Evolutionary conservation across 2,797 vertebrate genomes (phyloP).

Genomic region (Pseudochaenichthys georgianus): DNA sequence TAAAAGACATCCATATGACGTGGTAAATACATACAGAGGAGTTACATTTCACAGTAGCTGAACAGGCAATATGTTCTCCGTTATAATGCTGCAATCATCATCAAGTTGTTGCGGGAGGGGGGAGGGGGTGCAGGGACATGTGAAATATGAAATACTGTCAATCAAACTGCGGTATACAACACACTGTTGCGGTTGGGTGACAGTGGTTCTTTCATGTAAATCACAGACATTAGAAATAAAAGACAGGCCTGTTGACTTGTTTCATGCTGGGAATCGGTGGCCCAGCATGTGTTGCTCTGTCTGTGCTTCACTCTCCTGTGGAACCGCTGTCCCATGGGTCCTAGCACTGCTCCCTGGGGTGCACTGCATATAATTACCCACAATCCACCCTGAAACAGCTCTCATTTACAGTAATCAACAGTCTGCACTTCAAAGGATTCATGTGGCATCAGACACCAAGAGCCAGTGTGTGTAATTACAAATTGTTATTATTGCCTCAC

Average conservation of each 20-base stretch:
- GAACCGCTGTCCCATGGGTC: constrained; percentile 82
- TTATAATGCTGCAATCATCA: constrained; percentile 79
- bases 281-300: constrained; percentile 86
- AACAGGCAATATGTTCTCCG: constrained; percentile 70
- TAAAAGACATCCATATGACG: constrained; percentile 27
- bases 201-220: constrained; percentile 84
- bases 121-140: constrained; percentile 64
- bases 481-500: constrained; percentile 81
- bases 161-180: constrained; percentile 78
- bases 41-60: constrained; percentile 58
- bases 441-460: constrained; percentile 79
- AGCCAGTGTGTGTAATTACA: constrained; percentile 79
- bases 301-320: constrained; percentile 83
- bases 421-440: constrained; percentile 86
- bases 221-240: constrained; percentile 86
- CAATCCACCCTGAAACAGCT: constrained; percentile 87
- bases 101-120: constrained; percentile 76
- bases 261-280: constrained; percentile 84
- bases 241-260: constrained; percentile 85
- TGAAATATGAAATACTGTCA: constrained; percentile 84
- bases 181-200: constrained; percentile 81
- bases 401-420: constrained; percentile 88
- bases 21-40: constrained; percentile 54
- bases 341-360: constrained; percentile 84
- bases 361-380: constrained; percentile 88